Evolutionary conservation across 2,113 vertebrate genomes (phyloP).

Genomic region (Scopus umbretta): DNA sequence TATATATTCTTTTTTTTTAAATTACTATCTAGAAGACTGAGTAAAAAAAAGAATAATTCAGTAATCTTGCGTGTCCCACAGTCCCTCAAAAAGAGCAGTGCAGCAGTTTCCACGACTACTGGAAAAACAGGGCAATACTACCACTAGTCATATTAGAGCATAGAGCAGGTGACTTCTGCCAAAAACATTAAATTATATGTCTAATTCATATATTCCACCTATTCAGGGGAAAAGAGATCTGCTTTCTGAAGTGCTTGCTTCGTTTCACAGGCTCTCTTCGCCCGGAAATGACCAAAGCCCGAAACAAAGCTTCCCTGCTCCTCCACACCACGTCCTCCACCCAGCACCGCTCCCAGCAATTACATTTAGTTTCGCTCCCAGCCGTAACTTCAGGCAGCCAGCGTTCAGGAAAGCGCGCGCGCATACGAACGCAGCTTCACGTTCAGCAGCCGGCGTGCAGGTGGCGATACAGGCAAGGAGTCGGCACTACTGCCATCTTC

Average conservation of each 20-base stretch:
- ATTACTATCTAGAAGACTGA: too few species aligned
- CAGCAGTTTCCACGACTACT: background rate
- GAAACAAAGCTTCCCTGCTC: background rate
- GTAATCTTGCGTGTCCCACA: background rate
- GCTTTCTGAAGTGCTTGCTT: background rate
- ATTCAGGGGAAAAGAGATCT: background rate
- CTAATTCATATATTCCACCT: too few species aligned
- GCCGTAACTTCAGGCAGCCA: background rate
- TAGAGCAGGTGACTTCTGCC: background rate
- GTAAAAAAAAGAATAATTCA: background rate
- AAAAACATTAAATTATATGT: background rate
- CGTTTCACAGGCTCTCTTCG: background rate
- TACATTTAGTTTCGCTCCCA: background rate
- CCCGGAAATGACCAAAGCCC: background rate
- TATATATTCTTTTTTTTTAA: background rate
- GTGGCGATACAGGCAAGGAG: background rate
- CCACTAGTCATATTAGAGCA: background rate
- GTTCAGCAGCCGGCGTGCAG: background rate
- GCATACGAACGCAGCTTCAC: fast-evolving
- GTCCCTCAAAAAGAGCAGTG: background rate
- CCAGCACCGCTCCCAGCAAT: background rate
- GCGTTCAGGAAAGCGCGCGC: background rate
- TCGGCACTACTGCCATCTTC: fast-evolving
- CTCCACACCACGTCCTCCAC: background rate
- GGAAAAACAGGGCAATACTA: background rate